phyloP scores from a whole-genome alignment of 2,888 invertebrate genomes.

The Hypolimnas misippus region DNA sequence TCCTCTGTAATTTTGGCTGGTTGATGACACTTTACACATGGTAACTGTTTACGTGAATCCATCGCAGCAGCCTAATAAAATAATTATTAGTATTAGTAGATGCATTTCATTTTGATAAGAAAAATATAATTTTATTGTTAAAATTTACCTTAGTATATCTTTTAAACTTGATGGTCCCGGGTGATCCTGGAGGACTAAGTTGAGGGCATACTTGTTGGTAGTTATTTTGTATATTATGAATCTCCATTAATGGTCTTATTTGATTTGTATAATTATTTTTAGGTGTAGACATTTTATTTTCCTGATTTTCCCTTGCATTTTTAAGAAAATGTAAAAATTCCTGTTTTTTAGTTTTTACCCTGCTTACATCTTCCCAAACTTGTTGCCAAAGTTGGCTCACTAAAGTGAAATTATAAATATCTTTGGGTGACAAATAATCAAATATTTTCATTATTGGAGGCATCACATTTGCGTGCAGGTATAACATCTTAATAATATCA shows the following conservation, averaged over 20 bases:
- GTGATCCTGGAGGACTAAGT: slow-evolving; percentile 66
- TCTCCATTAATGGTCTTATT: slow-evolving; percentile 61
- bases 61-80: slow-evolving; percentile 69
- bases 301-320: slow-evolving; percentile 67
- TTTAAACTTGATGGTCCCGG: slow-evolving; percentile 70
- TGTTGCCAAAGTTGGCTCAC: slow-evolving; percentile 70
- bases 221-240: slow-evolving; percentile 61
- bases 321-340: slow-evolving; percentile 58
- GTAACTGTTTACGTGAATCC: slow-evolving; percentile 65
- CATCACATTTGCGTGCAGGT: slow-evolving; percentile 53
- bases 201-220: slow-evolving; percentile 46
- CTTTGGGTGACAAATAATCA: slow-evolving; percentile 65
- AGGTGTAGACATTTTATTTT: slow-evolving; percentile 57
- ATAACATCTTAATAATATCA: slow-evolving; percentile 70
- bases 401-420: slow-evolving; percentile 67
- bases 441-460: slow-evolving; percentile 70
- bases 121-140: neutral
- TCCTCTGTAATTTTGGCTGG: slow-evolving; percentile 78
- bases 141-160: slow-evolving; percentile 67
- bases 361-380: slow-evolving; percentile 62
- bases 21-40: slow-evolving; percentile 70
- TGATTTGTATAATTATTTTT: slow-evolving; percentile 49
- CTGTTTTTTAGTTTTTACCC: slow-evolving; percentile 57
- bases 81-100: slow-evolving; percentile 6
- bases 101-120: neutral